Base-by-base conservation (phyloP, 1,140 invertebrate genomes). In the Tenebrio molitor region DNA sequence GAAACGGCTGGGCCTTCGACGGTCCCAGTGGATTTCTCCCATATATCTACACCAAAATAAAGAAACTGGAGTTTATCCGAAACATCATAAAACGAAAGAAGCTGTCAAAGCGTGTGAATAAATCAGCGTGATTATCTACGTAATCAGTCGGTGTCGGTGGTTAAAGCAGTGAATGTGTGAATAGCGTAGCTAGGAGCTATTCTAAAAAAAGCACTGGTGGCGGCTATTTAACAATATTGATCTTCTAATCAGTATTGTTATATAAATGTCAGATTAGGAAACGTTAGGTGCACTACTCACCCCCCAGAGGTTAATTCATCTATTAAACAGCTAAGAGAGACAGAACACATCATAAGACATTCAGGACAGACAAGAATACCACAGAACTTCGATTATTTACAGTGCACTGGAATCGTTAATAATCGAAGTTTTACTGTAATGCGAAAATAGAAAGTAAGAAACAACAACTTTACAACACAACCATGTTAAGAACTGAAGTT, bases 301-400 rank as follows among this genome's bases (percentile, higher is more conserved):
- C 92, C 91, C 85, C 87, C 90, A 79, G 89, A 89, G 84, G 90
- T 89, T 86, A 92, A 87, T 88, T 93, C 92, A 87, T 93, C 91
- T 88, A 93, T 91, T 88, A 93, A 89, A 91, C 91, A 92, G 90
- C 92, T 93, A 86, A 88, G 87, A 85, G 80, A 84, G 77, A 84
- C 79, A 84, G 84, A 85, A 86, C 81, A 84, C 80, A 84, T 79
- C 74, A 81, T 77, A 80, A 79, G 74, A 78, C 42, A 78, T 62
- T 42, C 44, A 68, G 29, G 41, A 68, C 65, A 68, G 17, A 33
- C 33, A 68, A 46, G 36, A 33, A 50, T 29, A 29, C 50, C 7
- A 23, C 10, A 58, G 10, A n/a, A 58, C 14, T 58, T 41, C 17
- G 19, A 68, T 36, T 58, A 68, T 58, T 67, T 29, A 53, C 1